Base-by-base conservation (phyloP, 2,888 invertebrate species). In the Phlogophora meticulosa region DNA sequence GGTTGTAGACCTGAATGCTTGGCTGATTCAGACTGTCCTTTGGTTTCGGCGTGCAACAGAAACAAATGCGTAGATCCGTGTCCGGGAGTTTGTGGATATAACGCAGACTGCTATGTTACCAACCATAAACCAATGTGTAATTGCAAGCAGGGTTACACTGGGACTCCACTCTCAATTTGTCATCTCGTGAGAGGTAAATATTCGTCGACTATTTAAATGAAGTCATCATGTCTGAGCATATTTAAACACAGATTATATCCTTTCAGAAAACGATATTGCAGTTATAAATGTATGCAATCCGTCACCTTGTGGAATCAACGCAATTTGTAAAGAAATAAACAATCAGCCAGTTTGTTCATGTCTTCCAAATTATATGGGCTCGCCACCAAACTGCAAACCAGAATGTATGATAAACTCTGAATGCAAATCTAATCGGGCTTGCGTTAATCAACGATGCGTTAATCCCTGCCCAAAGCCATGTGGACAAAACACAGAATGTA, bases 271-370 rank as follows among this genome's bases (percentile, higher is more conserved):
- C 59, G 92, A 92, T 77, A 60, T 89, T 51, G 88, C 84, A 24
- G 71, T 87, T n/a, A 68, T 92, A 38, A 91, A 97, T 85, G 97
- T 97, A 7, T 98, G 98, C 85, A 96, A 96, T 83, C 98, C 98
- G 51, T 97, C 97, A 3, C 96, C 97, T 9, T 98, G 98, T 91
- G 98, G 97, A 42, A 81, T 93, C 1, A 97, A 97, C 89, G 96
- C 98, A 10, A 96, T 97, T 78, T 98, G 98, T 87, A 96, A 96
- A 75, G 97, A 97, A 91, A 89, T 97, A 43, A 97, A 97, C 83
- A 96, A 93, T 53, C 97, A 97, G 90, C 97, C 97, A 0, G 96
- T 97, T 48, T 98, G 98, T 87, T 97, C 97, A 40, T 98, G 98
- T 87, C 91, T 97, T 55, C 94, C 96, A 10, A 96, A 96, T 83